A percentile compares a stretch with the other conserved stretches of the same genome.
Conservation (phyloP, 2,888 invertebrate genomes). For the Brachypterus glaber region DNA sequence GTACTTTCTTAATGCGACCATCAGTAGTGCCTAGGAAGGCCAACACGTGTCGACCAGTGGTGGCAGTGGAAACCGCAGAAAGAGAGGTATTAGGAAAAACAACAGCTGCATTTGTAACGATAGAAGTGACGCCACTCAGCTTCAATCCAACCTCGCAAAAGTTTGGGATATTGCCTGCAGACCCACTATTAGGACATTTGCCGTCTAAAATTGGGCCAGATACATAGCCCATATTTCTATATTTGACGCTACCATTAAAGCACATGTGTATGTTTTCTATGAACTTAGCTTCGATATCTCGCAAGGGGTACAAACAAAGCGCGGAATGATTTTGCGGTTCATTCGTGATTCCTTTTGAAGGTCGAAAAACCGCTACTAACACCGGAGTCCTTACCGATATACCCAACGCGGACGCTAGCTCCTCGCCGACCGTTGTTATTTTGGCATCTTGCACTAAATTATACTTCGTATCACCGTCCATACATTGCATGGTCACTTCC, state of each 20-base stretch:
- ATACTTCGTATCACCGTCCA: conserved; percentile 60
- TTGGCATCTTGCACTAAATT: conserved; percentile 92
- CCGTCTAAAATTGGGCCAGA: conserved; percentile 87
- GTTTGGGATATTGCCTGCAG: conserved; percentile 81
- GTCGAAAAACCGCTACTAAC: conserved; percentile 80
- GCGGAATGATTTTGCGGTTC: conserved; percentile 78
- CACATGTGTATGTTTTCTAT: conserved; percentile 96
- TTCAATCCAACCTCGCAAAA: conserved; percentile 89
- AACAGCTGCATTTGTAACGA: conserved; percentile 64
- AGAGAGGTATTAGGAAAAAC: conserved; percentile 72
- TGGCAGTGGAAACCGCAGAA: conserved; percentile 77
- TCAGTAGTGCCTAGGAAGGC: conserved; percentile 86
- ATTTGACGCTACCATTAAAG: conserved; percentile 88
- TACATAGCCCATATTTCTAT: conserved; percentile 84
- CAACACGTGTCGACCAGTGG: conserved; percentile 84
- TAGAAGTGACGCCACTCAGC: conserved; percentile 81
- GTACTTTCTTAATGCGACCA: conserved; percentile 78
- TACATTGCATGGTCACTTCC: conserved; percentile 88
- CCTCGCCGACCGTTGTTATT: conserved; percentile 74
- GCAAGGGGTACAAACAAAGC: conserved; percentile 84
- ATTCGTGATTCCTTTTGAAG: conserved; percentile 79
- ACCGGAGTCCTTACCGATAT: conserved; percentile 72
- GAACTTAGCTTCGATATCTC: conserved; percentile 85
- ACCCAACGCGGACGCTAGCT: conserved; percentile 71
- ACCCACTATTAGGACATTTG: conserved; percentile 79